phyloP scores from a whole-genome alignment of 2,797 vertebrate species.

The Helicolenus hilgendorfi region DNA sequence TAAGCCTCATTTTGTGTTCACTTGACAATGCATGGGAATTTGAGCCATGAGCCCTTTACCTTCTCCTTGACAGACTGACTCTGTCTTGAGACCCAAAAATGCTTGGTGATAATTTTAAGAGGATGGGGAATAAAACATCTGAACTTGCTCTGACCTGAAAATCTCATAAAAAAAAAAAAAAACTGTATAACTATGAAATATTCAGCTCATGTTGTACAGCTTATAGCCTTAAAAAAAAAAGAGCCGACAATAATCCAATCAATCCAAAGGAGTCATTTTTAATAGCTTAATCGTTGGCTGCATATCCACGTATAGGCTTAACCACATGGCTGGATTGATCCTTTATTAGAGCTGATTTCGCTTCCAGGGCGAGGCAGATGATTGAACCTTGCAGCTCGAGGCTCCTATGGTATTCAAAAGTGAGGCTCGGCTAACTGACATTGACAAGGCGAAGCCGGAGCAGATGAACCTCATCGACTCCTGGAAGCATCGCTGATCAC shows the following conservation, averaged over 20 bases:
- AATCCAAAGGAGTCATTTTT: conserved; percentile 33
- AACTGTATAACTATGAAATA: conserved; percentile 20
- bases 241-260: conserved; percentile 30
- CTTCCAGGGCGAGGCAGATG: neutral
- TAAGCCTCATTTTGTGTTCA: conserved; percentile 4
- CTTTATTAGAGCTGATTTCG: conserved; percentile 21
- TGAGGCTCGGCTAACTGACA: conserved; percentile 62
- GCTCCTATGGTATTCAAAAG: conserved; percentile 50
- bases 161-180: conserved; percentile 29
- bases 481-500: conserved; percentile 62
- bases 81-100: conserved; percentile 2
- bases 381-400: conserved; percentile 23
- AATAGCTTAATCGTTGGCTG: conserved; percentile 39
- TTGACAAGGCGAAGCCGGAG: conserved; percentile 60
- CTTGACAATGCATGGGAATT: neutral
- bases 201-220: conserved; percentile 32
- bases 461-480: conserved; percentile 72
- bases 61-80: conserved; percentile 10
- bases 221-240: neutral
- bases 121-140: conserved; percentile 17
- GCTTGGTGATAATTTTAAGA: conserved; percentile 21
- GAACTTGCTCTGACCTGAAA: conserved; percentile 36
- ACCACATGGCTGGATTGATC: conserved; percentile 13
- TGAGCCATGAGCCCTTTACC: neutral
- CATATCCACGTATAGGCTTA: conserved; percentile 18